Base-by-base conservation (phyloP, 2,888 invertebrate species). In the Pseudeuparius sepicola region DNA sequence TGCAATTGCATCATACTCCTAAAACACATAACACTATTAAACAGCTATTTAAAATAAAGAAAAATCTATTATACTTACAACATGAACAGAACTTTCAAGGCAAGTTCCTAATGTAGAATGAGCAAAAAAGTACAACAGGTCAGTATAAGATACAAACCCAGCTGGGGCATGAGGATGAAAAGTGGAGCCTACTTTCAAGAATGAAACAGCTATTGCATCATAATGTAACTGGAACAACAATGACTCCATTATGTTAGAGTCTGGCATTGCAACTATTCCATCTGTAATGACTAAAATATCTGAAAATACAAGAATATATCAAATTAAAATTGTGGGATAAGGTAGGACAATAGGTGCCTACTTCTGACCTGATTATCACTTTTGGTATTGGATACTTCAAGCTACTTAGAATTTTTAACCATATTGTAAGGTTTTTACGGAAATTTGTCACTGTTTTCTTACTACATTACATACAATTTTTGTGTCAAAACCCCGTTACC, bases 281-380 rank as follows among this genome's bases (percentile, higher is more conserved):
- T 86, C 85, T 2, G 84, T 79, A 45, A 78, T 67, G 41, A 78
- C 71, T 45, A 82, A 68, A 55, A 83, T 70, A 60, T 78, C 81
- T 80, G 56, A 27, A 66, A 64, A 46, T 45, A 43, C 34, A 42
- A 42, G 40, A 31, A 33, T 27, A 29, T 34, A 34, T 23, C n/a
- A 20, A 7, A 20, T n/a, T n/a, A n/a, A n/a, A n/a, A n/a, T n/a
- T n/a, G n/a, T n/a, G n/a, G n/a, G n/a, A n/a, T n/a, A n/a, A n/a
- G n/a, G n/a, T n/a, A n/a, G n/a, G n/a, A n/a, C n/a, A n/a, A n/a
- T n/a, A n/a, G n/a, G n/a, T n/a, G n/a, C n/a, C n/a, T n/a, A n/a
- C n/a, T n/a, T n/a, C n/a, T n/a, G n/a, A n/a, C n/a, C n/a, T n/a
- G n/a, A n/a, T n/a, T n/a, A n/a, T n/a, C n/a, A n/a, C n/a, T n/a